Percentiles rank a stretch among this genome's conserved stretches.
Conservation (phyloP, 2,797 vertebrate genomes). For the Acridotheres tristis region DNA sequence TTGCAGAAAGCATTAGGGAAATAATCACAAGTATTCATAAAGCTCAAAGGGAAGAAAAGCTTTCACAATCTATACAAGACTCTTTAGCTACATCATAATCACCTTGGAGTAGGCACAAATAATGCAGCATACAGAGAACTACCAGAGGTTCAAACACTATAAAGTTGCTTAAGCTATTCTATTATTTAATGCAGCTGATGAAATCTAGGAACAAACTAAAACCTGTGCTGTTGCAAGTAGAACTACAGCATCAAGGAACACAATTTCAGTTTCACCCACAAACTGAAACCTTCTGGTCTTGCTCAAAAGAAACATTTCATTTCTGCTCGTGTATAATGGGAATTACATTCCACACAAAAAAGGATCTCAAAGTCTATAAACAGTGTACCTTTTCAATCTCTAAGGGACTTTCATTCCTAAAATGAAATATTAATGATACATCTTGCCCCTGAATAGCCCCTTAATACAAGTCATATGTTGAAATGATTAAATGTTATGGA, state of each 20-base stretch:
- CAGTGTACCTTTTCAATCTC: constrained; percentile 71
- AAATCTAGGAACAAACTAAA: constrained; percentile 56
- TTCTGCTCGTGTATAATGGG: constrained; percentile 64
- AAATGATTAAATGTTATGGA: constrained; percentile 67
- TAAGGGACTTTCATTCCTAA: constrained; percentile 66
- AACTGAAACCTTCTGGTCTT: constrained; percentile 64
- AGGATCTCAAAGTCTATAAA: constrained; percentile 65
- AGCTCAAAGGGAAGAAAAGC: constrained; percentile 37
- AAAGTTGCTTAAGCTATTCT: constrained; percentile 41
- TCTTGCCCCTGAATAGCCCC: constrained; percentile 64
- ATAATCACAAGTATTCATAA: constrained; percentile 36
- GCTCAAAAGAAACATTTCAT: constrained; percentile 44
- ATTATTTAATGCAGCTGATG: constrained; percentile 4
- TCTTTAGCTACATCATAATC: constrained; percentile 29
- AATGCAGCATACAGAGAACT: constrained; percentile 49
- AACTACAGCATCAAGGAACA: constrained; percentile 57
- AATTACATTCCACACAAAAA: constrained; percentile 67
- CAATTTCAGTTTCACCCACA: constrained; percentile 51
- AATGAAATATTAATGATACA: constrained; percentile 69
- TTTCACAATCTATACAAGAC: constrained; percentile 38
- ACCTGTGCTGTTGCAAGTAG: constrained; percentile 23
- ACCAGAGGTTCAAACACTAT: constrained; percentile 40
- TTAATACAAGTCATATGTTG: constrained; percentile 73
- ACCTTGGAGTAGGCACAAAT: constrained; percentile 46
- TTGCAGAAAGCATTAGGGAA: constrained; percentile 56